Evolutionary conservation across 2,888 invertebrate genomes (phyloP).

Genomic region (Microctonus hyperodae): DNA sequence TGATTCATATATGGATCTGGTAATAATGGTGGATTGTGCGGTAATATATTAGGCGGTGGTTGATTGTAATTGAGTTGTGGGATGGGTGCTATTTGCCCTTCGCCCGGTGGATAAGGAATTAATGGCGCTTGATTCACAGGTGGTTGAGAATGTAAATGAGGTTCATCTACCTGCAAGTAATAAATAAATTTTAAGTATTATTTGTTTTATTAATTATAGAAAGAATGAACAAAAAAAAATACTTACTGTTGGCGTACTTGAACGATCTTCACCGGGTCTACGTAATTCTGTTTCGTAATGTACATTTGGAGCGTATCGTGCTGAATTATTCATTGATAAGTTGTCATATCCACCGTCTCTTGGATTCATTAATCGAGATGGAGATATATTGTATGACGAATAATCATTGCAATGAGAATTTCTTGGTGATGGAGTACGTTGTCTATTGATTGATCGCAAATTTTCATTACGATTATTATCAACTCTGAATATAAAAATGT

Average conservation of each 20-base stretch:
- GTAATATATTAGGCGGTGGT: slow-evolving; percentile 52
- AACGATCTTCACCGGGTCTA: slow-evolving; percentile 68
- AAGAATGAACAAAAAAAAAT: no score
- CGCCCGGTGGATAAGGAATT: slow-evolving; percentile 59
- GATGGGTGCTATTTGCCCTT: slow-evolving; percentile 55
- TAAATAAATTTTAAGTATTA: slow-evolving; percentile 4
- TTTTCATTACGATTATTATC: slow-evolving; percentile 55
- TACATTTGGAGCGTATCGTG: slow-evolving; percentile 55
- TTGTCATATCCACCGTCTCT: slow-evolving; percentile 57
- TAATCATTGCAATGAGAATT: slow-evolving; percentile 56
- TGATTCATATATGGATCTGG: slow-evolving; percentile 60
- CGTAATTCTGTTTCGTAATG: slow-evolving; percentile 59
- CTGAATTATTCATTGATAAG: slow-evolving; percentile 52
- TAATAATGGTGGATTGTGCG: slow-evolving; percentile 55
- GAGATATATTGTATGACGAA: slow-evolving; percentile 46
- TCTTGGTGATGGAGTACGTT: slow-evolving; percentile 57
- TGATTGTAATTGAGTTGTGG: slow-evolving; percentile 53
- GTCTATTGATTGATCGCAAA: slow-evolving; percentile 52
- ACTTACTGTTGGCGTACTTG: slow-evolving; percentile 75
- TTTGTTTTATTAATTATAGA: not conserved
- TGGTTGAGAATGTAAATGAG: slow-evolving; percentile 54
- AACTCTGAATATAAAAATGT: slow-evolving; percentile 42
- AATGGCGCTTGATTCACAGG: slow-evolving; percentile 53
- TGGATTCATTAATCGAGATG: slow-evolving; percentile 52
- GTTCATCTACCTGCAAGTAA: slow-evolving; percentile 56